Evolutionary conservation across 2,113 vertebrate genomes (phyloP).

Genomic region (Neolamprologus longior): DNA sequence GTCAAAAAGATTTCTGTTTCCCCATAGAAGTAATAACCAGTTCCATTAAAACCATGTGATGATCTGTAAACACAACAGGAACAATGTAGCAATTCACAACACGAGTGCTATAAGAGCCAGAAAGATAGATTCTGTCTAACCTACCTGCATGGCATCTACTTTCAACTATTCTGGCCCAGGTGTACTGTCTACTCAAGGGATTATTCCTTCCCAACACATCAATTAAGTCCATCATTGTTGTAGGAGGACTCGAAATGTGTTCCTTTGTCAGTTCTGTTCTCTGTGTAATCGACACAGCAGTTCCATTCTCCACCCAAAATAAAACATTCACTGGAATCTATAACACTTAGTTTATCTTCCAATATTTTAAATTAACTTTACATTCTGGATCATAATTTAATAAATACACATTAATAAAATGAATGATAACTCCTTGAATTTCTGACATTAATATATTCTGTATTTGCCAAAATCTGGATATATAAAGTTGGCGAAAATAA

Average conservation of each 20-base stretch:
- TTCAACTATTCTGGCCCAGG: not conserved
- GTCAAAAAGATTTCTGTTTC: not conserved
- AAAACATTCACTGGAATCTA: not conserved
- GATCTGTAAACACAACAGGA: not conserved
- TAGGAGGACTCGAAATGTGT: not conserved
- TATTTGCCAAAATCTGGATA: not conserved
- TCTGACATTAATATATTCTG: not conserved
- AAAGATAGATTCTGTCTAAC: not conserved
- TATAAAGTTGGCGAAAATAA: not conserved
- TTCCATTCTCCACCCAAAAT: not conserved
- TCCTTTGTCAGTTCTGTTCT: not conserved
- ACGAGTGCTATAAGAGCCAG: not conserved
- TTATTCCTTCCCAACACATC: not conserved
- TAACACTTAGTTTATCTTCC: not conserved
- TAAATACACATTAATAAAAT: not conserved
- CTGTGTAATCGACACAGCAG: not conserved
- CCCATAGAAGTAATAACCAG: not conserved
- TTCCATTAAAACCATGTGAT: not conserved
- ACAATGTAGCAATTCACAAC: not conserved
- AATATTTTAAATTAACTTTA: not conserved
- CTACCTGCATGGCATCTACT: not conserved
- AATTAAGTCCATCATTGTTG: not conserved
- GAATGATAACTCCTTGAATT: not conserved
- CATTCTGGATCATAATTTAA: not conserved
- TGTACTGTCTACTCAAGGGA: not conserved